Conservation (phyloP, 2,888 invertebrate genomes). For the Ochropleura leucogaster region DNA sequence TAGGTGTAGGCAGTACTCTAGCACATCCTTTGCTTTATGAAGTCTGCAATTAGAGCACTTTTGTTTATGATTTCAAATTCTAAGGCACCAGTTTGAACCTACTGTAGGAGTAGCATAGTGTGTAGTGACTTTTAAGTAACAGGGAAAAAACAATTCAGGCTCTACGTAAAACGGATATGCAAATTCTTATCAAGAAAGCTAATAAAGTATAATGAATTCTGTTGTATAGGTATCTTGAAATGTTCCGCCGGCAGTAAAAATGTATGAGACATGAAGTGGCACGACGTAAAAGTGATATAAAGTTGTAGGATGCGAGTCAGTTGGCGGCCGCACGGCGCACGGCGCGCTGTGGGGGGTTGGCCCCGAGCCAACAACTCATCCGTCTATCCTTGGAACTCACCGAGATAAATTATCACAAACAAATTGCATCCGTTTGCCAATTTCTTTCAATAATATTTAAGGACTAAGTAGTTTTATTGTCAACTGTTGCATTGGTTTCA, state of each 20-base stretch:
- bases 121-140: too few species aligned
- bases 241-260: slow-evolving; percentile 52
- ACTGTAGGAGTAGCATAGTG: too few species aligned
- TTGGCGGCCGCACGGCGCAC: slow-evolving; percentile 47
- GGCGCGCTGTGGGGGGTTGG: slow-evolving; percentile 61
- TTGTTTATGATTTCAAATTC: too few species aligned
- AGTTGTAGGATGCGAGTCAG: slow-evolving; percentile 63
- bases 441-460: slow-evolving; percentile 66
- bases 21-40: too few species aligned
- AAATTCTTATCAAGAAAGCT: slow-evolving; percentile 31
- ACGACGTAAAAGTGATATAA: slow-evolving; percentile 63
- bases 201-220: slow-evolving; percentile 50
- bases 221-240: slow-evolving; percentile 49
- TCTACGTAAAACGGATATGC: slow-evolving; percentile 18
- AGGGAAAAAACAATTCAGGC: not conserved
- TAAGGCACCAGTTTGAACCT: too few species aligned
- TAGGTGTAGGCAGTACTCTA: too few species aligned
- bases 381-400: slow-evolving; percentile 65
- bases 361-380: slow-evolving; percentile 71
- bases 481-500: slow-evolving; percentile 62
- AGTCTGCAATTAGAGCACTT: too few species aligned
- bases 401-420: slow-evolving; percentile 72
- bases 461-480: slow-evolving; percentile 48
- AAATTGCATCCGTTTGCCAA: slow-evolving; percentile 70
- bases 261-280: slow-evolving; percentile 61